Base-by-base conservation (phyloP, 2,797 vertebrate genomes). In the Chiloscyllium punctatum region DNA sequence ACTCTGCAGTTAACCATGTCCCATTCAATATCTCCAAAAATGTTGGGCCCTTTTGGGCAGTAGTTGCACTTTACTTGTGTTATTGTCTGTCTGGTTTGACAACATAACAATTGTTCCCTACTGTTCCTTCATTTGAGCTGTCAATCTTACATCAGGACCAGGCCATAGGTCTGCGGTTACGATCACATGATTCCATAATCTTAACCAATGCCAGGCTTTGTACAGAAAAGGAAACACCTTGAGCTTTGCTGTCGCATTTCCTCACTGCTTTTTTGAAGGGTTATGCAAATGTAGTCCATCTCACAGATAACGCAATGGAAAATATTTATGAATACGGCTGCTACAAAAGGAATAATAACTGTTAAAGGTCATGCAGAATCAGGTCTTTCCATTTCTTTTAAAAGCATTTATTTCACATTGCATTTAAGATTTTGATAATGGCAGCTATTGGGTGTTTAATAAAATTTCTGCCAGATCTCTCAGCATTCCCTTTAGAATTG, bases 201-300 rank as follows among this genome's bases (percentile, higher is more conserved):
- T 77, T 95, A n/a, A 95, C 71, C 37, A 74, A 95, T n/a, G 71
- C 94, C 72, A 74, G 30, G 48, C 25, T 57, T 15, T 57, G 37
- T 57, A 11, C 48, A 25, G 66, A 95, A 77, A 95, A 95, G 94
- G 94, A 95, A 95, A 77, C 94, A 95, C 71, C 94, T 95, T 95
- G 94, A n/a, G 48, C 15, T 53, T n/a, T 95, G 71, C 71, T 77
- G 37, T 95, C 30, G 2, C 69, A 77, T 77, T n/a, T 95, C 94
- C 94, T 77, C 69, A 53, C 25, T 48, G 69, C 94, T 94, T 94
- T 94, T 94, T 94, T 48, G 25, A 42, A 27, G 42, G 15, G 37
- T 53, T 95, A 95, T 95, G 71, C 94, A 95, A 95, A 95, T 95
- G 57, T 53, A 77, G 15, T 74, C 69, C 68, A 94, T 72, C 42